Evolutionary conservation across 2,113 vertebrate species (phyloP), one percentile per base, ranked within the genome.

Genomic region (Prietella phreatophila): DNA sequence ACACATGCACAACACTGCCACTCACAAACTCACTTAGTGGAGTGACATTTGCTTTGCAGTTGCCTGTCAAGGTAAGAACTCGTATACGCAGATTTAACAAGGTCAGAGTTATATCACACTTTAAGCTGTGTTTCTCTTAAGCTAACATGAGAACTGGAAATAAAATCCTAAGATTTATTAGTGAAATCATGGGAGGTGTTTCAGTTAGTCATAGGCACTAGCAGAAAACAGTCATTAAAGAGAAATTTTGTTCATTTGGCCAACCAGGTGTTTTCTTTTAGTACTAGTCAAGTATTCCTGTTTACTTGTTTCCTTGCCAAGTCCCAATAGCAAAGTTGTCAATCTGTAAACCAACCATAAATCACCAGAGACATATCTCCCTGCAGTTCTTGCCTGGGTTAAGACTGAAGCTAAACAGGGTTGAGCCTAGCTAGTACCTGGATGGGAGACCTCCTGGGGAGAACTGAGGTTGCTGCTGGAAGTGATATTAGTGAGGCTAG

Each of bases 41-140:
- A 69, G 78, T 88, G 91, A 89, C 84, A 84, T 91, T 92, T 88
- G 85, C 86, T 86, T 56, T 39, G 86, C 76, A 91, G 89, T 87
- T 84, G 76, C 71, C 89, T 61, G 85, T 87, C 84, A 89, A 78
- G 71, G 73, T 63, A 61, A 61, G 86, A 63, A 80, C 65, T 87
- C 63, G 53, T 65, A 65, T 58, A 75, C 20, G 55, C 53, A 15
- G 22, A 83, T 73, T 84, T 88, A 88, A 85, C 78, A 80, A 87
- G 83, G 65, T 85, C 60, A 78, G 53, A 55, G 47, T 88, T 85
- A 78, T n/a, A 11, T 73, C 82, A 36, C 82, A 81, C 82, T 76
- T 73, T 47, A 81, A 85, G 53, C 60, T 83, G 30, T 20, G 20
- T 15, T 58, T 63, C n/a, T 30, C 71, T 85, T 78, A 47, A 50